Percentiles rank a stretch among this genome's conserved stretches.
phyloP scores from a whole-genome alignment of 37 sponge, comb jelly and placozoan species.

The Dysidea cf. avara region DNA sequence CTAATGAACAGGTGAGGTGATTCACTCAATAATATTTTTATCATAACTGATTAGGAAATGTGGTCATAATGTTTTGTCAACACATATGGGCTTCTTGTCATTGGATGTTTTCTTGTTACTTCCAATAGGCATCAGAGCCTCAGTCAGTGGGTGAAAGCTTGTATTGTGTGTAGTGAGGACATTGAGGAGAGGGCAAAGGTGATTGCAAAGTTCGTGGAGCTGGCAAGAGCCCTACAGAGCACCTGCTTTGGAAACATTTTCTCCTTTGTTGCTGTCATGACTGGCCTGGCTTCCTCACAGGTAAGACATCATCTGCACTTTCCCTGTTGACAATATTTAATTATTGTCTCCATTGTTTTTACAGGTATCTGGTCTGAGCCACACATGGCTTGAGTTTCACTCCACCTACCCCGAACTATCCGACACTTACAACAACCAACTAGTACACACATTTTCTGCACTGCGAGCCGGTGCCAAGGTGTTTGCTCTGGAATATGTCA shows the following conservation, averaged over 20 bases:
- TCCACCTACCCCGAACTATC: constrained; percentile 18
- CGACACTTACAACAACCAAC: constrained; percentile 36
- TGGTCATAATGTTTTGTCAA: background rate
- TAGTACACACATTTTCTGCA: constrained; percentile 26
- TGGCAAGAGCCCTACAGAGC: constrained; percentile 65
- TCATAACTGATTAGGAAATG: background rate
- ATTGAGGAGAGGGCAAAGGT: constrained; percentile 38
- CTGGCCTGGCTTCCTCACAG: constrained; percentile 60
- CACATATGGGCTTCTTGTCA: background rate
- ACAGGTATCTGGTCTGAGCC: constrained; percentile 43
- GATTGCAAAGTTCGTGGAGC: constrained; percentile 55
- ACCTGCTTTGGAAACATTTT: constrained; percentile 55
- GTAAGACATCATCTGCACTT: constrained; percentile 8
- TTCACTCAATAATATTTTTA: no score
- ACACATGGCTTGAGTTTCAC: constrained; percentile 51
- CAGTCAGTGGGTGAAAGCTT: constrained; percentile 50
- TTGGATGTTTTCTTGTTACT: background rate
- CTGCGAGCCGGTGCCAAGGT: constrained; percentile 37
- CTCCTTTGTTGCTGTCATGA: constrained; percentile 65
- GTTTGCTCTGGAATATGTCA: constrained; percentile 35
- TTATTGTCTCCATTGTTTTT: no score
- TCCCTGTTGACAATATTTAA: background rate
- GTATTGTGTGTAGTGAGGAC: constrained; percentile 38
- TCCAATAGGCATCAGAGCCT: constrained; percentile 60
- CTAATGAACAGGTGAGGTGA: constrained; percentile 58